These are phyloP conservation scores for Orientallactaga bullata DNA, from an alignment of 2,113 vertebrate species.

Conservation along the genomic window DNA sequence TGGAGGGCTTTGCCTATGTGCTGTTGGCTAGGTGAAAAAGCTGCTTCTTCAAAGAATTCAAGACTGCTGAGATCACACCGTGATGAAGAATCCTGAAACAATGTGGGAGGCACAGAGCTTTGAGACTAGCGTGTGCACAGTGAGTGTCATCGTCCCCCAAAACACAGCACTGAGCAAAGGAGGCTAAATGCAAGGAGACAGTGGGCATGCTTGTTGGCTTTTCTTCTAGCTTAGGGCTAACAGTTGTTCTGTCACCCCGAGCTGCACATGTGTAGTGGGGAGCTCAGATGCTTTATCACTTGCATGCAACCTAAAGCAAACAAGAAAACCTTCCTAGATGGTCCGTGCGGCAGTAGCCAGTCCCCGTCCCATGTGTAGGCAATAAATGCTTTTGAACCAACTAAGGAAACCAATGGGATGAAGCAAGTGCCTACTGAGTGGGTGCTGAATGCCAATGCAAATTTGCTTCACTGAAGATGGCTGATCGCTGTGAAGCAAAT, in stretches of 20 bases:
- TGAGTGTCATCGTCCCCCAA: constrained; percentile 84
- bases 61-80: constrained; percentile 90
- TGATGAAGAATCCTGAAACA: constrained; percentile 94
- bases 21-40: constrained; percentile 86
- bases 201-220: constrained; percentile 20
- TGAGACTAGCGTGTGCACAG: constrained; percentile 83
- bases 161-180: constrained; percentile 80
- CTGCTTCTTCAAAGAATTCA: constrained; percentile 90
- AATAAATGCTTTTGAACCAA: constrained; percentile 44
- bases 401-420: neutral
- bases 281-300: neutral
- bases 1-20: constrained; percentile 85
- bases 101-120: constrained; percentile 90
- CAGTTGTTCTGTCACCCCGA: neutral
- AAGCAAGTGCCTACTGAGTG: neutral
- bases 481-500: neutral
- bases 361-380: neutral
- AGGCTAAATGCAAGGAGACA: constrained; percentile 58
- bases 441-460: neutral
- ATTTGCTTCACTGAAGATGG: constrained; percentile 17
- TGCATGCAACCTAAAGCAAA: constrained; percentile 11
- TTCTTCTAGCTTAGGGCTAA: neutral
- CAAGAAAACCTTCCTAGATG: neutral
- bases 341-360: neutral
- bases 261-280: rapidly evolving